phyloP scores from a whole-genome alignment of 2,113 vertebrate species.

The Lophochroa leadbeateri region DNA sequence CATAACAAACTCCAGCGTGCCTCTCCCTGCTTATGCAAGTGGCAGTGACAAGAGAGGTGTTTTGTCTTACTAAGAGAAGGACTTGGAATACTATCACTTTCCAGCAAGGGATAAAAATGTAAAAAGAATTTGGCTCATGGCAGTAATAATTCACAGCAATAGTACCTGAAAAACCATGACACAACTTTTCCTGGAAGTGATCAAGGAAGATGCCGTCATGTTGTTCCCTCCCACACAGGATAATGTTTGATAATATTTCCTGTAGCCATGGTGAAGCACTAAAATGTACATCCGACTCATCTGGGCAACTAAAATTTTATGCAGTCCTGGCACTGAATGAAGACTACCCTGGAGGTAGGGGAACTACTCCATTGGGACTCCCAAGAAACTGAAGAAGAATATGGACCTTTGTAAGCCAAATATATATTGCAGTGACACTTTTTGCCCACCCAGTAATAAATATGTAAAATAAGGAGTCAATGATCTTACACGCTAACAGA shows the following conservation, averaged over 20 bases:
- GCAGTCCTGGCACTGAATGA: neutral
- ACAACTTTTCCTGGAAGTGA: conserved; percentile 2
- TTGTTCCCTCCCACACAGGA: neutral
- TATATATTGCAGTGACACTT: neutral
- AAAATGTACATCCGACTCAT: neutral
- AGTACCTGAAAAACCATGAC: neutral
- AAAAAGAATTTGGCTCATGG: neutral
- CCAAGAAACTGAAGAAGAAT: neutral
- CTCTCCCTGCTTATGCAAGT: neutral
- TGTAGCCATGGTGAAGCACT: neutral
- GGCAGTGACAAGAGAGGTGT: neutral
- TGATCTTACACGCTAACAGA: neutral
- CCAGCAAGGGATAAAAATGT: neutral
- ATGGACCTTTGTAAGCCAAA: neutral
- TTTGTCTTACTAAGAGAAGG: neutral
- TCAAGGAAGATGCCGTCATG: neutral
- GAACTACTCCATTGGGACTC: neutral
- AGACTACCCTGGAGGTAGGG: neutral
- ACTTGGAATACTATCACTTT: neutral
- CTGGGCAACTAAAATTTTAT: neutral
- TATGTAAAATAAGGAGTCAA: neutral
- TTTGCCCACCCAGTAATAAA: neutral
- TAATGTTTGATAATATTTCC: neutral
- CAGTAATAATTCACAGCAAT: neutral
- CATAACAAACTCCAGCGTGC: neutral